Evolutionary conservation across 2,888 invertebrate species (phyloP).

Genomic region (Tetrapedia diversipes): DNA sequence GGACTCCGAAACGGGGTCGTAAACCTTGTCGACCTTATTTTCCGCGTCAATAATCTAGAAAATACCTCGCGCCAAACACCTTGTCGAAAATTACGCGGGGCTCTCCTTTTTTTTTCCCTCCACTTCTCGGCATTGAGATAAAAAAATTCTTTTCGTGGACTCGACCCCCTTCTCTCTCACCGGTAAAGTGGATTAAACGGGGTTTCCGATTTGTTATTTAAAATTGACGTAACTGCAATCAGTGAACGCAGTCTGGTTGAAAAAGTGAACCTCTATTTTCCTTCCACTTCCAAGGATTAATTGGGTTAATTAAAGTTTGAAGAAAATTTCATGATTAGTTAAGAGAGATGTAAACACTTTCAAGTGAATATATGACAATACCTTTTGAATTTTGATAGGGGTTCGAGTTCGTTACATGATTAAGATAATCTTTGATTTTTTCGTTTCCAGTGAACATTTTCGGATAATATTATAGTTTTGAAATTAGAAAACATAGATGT

Average conservation of each 20-base stretch:
- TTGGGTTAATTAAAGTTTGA: constrained; percentile 10
- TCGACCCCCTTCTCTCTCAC: not conserved
- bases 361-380: not conserved
- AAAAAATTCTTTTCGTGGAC: constrained; percentile 14
- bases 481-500: no score
- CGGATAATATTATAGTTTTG: no score
- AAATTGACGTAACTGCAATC: not conserved
- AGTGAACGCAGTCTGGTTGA: not conserved
- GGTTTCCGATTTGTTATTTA: constrained; percentile 16
- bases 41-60: constrained; percentile 51
- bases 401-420: no score
- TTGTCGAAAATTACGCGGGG: constrained; percentile 26
- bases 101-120: not conserved
- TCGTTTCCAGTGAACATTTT: no score
- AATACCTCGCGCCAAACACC: constrained; percentile 29
- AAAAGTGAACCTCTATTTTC: not conserved
- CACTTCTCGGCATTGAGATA: not conserved
- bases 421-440: no score
- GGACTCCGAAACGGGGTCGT: constrained; percentile 45
- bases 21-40: constrained; percentile 57
- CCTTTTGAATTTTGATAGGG: not conserved
- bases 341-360: not conserved
- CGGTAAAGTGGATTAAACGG: constrained; percentile 16
- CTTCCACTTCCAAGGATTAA: not conserved
- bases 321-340: not conserved